Evolutionary conservation across 2,888 invertebrate species (phyloP), one percentile per base, ranked within the genome.

Genomic region (Aporophyla lueneburgensis): DNA sequence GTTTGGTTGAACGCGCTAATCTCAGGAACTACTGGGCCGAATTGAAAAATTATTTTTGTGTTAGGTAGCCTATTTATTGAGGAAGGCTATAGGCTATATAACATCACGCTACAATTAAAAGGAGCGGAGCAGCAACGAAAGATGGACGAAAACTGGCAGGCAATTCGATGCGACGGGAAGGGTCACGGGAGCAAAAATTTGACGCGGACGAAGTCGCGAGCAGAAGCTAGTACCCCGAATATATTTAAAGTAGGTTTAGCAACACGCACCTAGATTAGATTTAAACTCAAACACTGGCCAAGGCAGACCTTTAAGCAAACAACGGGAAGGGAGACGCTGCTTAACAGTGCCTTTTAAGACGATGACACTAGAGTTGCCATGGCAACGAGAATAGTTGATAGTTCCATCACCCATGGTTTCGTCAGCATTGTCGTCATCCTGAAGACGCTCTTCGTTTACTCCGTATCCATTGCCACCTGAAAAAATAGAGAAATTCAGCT

Each of bases 401-500:
- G 27, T 21, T 27, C 62, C n/a, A 21, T 67, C 74, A 53, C 65
- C 21, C 40, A 71, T 65, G 67, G 65, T n/a, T 10, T 78, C 71
- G 53, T 81, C 80, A 75, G 74, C 76, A 77, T 71, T 81, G 68
- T 78, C 87, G 24, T 69, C 53, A 81, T 79, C 74, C 80, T 90
- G 89, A 71, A 94, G 88, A 56, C 95, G 92, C 33, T 93, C 93
- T 51, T 87, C 67, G 81, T 73, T 92, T 96, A 97, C 90, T 97
- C 96, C 76, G 96, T 96, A 76, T 97, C 96, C 96, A 96, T 96
- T 54, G 96, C 96, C 86, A 96, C 95, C 96, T 97, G 92, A 2
- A 94, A 94, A 27, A 53, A 85, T 69, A 54, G 51, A 76, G 54
- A 78, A 68, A 33, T 33, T 33, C 2, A 21, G 24, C 6, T 78